A percentile compares a stretch with the other conserved stretches of the same genome.
These are phyloP conservation scores for Scarus forsteni DNA, from an alignment of 2,797 vertebrate genomes.

Conservation along the genomic window DNA sequence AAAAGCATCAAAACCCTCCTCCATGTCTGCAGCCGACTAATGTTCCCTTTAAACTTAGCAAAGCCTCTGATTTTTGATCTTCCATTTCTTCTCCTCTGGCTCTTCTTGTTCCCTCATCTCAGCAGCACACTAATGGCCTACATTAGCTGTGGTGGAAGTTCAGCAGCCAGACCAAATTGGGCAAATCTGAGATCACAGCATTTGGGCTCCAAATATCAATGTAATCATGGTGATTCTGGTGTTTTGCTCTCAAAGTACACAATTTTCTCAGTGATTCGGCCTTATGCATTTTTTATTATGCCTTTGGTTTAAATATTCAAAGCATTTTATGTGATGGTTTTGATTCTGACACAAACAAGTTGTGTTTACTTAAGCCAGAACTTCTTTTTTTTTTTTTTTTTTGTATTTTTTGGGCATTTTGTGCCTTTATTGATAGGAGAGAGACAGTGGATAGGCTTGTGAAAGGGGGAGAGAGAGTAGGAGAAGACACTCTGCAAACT, in stretches of 20 bases:
- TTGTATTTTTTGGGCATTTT: too few species aligned
- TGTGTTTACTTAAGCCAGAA: not conserved
- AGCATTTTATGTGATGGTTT: constrained; percentile 3
- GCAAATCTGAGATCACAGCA: constrained; percentile 13
- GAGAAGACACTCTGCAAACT: too few species aligned
- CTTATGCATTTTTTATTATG: constrained; percentile 1
- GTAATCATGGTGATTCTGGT: not conserved
- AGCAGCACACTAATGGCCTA: constrained; percentile 23
- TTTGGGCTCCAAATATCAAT: constrained; percentile 2
- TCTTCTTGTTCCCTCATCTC: constrained; percentile 36
- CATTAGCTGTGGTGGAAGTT: constrained; percentile 24
- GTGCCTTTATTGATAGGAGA: too few species aligned
- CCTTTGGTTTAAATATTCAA: not conserved
- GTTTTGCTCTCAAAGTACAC: not conserved
- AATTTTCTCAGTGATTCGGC: not conserved
- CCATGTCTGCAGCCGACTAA: constrained; percentile 59
- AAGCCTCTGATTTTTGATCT: constrained; percentile 37
- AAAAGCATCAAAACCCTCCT: constrained; percentile 49
- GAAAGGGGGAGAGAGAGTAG: too few species aligned
- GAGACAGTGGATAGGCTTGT: too few species aligned
- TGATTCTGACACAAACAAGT: not conserved
- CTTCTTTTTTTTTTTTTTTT: too few species aligned
- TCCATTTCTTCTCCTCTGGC: constrained; percentile 14
- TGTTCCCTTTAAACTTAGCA: constrained; percentile 57
- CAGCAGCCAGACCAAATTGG: not conserved